Evolutionary conservation across 2,113 vertebrate species (phyloP), one percentile per base, ranked within the genome.

Genomic region (Alethe castanea): DNA sequence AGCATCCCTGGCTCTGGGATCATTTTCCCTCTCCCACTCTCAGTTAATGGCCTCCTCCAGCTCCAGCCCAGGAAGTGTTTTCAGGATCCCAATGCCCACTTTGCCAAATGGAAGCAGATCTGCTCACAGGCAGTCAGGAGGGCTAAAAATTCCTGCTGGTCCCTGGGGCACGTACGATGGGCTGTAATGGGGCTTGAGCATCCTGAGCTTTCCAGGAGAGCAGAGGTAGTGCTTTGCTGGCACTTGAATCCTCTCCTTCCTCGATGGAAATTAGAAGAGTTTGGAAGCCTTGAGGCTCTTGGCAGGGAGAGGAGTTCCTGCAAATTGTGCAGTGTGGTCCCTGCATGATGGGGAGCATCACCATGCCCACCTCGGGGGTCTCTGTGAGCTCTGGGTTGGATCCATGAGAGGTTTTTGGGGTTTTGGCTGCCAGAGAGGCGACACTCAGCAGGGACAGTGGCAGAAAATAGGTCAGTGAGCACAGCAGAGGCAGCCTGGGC

Each of bases 401-500:
- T 70, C 66, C 8, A 2, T 0, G 9, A 70, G 35, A 74, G 72
- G n/a, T 72, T 93, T 81, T 3, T 19, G 73, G 73, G 44, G 9
- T 77, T 86, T 83, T 4, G 29, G 60, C 73, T 83, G 92, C 81
- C 85, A 40, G 61, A 79, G 93, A 94, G 66, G 92, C 23, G 36
- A 31, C 61, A 17, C 53, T 86, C 11, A 1, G 94, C 24, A 12
- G 57, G 78, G 82, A 65, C 69, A 87, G 96, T 56, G 67, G 45
- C 38, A 33, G 42, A 94, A 97, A 96, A 67, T 87, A 93, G 96
- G 96, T 96, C 94, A 77, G 48, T 52, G 8, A 88, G 85, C 89
- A 44, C 42, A 64, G 67, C 40, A 4, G 14, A 60, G 50, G 44
- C 93, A 57, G 84, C 45, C 80, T 59, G 59, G 1, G 17, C 86